Percentiles rank a stretch among this genome's conserved stretches.
Conservation (phyloP, 37 sponge, comb jelly and placozoan genomes). For the Beroe ovata region DNA sequence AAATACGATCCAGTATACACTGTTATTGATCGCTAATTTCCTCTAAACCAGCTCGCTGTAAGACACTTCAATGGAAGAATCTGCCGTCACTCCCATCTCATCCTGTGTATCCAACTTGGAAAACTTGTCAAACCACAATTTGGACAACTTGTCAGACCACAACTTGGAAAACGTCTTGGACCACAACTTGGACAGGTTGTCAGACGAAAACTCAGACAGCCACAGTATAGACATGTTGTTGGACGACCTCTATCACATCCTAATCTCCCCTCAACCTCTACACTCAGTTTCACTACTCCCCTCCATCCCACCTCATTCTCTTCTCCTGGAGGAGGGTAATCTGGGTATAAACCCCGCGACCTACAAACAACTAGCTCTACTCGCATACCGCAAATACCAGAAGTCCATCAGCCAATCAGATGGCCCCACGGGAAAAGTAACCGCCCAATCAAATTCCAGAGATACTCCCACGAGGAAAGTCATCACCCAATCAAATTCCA, state of each 20-base stretch:
- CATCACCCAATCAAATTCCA: not conserved
- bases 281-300: slow-evolving; percentile 8
- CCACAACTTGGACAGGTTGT: too few species aligned
- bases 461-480: not conserved
- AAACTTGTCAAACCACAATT: too few species aligned
- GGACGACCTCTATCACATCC: not conserved
- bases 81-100: too few species aligned
- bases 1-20: too few species aligned
- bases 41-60: too few species aligned
- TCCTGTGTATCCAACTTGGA: too few species aligned
- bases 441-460: too few species aligned
- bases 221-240: not conserved
- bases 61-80: too few species aligned
- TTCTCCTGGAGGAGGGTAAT: not conserved
- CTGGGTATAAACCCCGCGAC: not conserved
- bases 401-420: not conserved
- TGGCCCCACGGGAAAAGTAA: not conserved
- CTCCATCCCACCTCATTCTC: not conserved
- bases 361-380: not conserved
- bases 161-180: too few species aligned
- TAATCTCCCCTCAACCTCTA: not conserved
- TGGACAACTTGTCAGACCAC: too few species aligned
- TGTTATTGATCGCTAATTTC: too few species aligned
- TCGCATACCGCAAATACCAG: not conserved
- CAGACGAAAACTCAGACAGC: too few species aligned